Base-by-base conservation (phyloP, 2,888 invertebrate genomes). In the Serrognathus titanus region DNA sequence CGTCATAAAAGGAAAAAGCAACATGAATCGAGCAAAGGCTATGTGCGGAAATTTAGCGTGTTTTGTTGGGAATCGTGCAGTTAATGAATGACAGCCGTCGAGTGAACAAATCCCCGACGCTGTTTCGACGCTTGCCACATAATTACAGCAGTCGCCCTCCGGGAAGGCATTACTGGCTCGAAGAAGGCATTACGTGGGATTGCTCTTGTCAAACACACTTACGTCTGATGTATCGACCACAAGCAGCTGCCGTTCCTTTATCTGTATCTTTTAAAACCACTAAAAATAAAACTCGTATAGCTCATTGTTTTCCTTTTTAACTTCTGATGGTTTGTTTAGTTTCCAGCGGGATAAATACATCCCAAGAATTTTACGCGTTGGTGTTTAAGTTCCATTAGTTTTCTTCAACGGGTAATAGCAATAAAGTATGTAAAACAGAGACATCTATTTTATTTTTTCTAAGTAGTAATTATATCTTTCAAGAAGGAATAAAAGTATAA, bases 41-140 rank as follows among this genome's bases (percentile, higher is more conserved):
- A 40, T 9, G 40, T 40, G 40, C 40, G 12, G 40, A 40, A 40
- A 47, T 46, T 53, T 53, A 39, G 45, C 48, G 13, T 48, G 13
- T 37, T 46, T 39, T 36, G 38, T 31, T 39, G 38, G 24, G 40
- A 40, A 37, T 37, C 38, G 41, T 38, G 37, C 37, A 43, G 16
- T 60, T 66, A 68, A 70, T 69, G 67, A 70, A 68, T 68, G 70
- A 68, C 69, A 67, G 67, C 60, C 68, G 65, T 63, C 67, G 60
- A 65, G 63, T 63, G 66, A 66, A 69, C 68, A 69, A 70, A 70
- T 70, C 69, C 68, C 67, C 63, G 65, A 57, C 62, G 64, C 65
- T 68, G 69, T 70, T 69, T 69, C 66, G 63, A 68, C 69, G 69
- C 69, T 71, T 69, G 69, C 71, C 70, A 71, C 70, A 70, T 72